A percentile compares a stretch with the other conserved stretches of the same genome.
Evolutionary conservation across 2,797 vertebrate species (phyloP).

Genomic region (Natrix natrix): DNA sequence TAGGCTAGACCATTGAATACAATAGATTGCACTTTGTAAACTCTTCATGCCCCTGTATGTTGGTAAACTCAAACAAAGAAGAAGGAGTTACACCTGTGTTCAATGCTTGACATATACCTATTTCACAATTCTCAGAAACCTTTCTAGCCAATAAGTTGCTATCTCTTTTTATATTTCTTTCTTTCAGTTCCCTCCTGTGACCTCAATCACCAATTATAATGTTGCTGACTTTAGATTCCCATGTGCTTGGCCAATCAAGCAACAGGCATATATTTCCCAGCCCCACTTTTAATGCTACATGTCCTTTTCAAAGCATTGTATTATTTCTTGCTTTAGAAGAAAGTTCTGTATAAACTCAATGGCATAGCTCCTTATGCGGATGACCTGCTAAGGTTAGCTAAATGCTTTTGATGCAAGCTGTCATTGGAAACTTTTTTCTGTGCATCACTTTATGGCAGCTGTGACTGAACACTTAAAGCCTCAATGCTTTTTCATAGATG

Average conservation of each 20-base stretch:
- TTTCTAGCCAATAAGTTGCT: not conserved
- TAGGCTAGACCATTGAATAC: not conserved
- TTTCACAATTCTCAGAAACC: conserved; percentile 18
- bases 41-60: not conserved
- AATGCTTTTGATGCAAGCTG: conserved; percentile 24
- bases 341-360: conserved; percentile 28
- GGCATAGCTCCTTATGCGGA: conserved; percentile 2
- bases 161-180: not conserved
- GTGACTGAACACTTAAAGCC: conserved; percentile 35
- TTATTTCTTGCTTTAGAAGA: conserved; percentile 11
- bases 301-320: not conserved
- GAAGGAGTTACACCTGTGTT: not conserved
- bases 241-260: not conserved
- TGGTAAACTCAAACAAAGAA: not conserved
- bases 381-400: not conserved
- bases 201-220: not conserved
- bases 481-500: conserved; percentile 20
- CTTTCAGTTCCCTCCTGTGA: conserved; percentile 1
- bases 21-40: not conserved
- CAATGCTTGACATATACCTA: not conserved
- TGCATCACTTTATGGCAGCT: conserved; percentile 24
- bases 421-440: conserved; percentile 21
- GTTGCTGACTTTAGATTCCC: not conserved
- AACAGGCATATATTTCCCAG: not conserved
- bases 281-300: not conserved